phyloP scores from a whole-genome alignment of 2,888 invertebrate species.

The Noctua fimbriata region DNA sequence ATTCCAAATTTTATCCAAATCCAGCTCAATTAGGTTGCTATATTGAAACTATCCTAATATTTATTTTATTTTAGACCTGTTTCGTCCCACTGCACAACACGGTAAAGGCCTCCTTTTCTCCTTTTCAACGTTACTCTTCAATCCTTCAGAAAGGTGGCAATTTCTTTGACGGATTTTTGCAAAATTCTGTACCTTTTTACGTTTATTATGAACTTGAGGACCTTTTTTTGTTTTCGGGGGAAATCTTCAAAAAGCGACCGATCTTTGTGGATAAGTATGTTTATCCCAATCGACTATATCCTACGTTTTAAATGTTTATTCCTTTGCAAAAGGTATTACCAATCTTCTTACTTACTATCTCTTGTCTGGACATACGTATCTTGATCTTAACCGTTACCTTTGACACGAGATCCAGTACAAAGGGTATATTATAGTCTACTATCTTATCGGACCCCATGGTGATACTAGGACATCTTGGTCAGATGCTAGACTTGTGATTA shows the following conservation, averaged over 20 bases:
- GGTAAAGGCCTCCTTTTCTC: too few relatives aligned
- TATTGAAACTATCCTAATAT: too few relatives aligned
- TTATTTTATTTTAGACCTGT: too few relatives aligned
- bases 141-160: not conserved
- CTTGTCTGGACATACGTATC: conserved; percentile 22
- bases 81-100: too few relatives aligned
- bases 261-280: not conserved
- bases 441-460: conserved; percentile 35
- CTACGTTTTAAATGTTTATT: not conserved
- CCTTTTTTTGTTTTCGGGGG: not conserved
- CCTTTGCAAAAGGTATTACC: not conserved
- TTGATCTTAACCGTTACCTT: conserved; percentile 23
- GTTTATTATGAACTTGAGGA: not conserved
- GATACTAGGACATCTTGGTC: conserved; percentile 7
- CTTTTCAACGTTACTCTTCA: too few relatives aligned
- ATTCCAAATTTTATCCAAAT: too few relatives aligned
- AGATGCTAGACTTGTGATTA: conserved; percentile 12
- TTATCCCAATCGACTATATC: not conserved
- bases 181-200: not conserved
- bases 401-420: conserved; percentile 23
- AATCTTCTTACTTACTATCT: not conserved
- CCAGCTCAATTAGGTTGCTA: too few relatives aligned
- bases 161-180: not conserved
- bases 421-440: not conserved
- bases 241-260: not conserved